Evolutionary conservation across 1,140 invertebrate genomes (phyloP), one percentile per base, ranked within the genome.

Genomic region (Platyscapa corneri): DNA sequence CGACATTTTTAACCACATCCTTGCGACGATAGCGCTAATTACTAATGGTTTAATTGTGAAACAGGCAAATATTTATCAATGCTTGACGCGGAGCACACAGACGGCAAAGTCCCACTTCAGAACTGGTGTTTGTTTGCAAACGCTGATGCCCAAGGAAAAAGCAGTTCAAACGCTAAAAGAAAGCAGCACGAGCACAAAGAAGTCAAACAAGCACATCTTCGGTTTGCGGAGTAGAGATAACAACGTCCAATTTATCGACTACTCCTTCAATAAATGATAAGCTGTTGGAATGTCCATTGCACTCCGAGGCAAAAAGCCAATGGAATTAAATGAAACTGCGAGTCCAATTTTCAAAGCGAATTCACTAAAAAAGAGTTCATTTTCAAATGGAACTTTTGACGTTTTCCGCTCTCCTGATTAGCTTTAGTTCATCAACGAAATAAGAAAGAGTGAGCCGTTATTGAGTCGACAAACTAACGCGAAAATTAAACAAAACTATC

Each of bases 41-140:
- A 42, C 3, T n/a, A 39, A 42, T 42, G 32, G 16, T 32, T 53
- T 27, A 0, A 78, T 60, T 39, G 67, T 79, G 64, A 85, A 79
- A 75, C 72, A 74, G 95, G 94, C 95, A 0, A 94, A 93, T 70
- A 93, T 96, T 85, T 93, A 93, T 27, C 94, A 94, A 74, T 94
- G 94, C 56, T 86, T 86, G 32, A 96, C 95, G 0, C 94, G 94
- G 83, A 95, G 95, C 37, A 95, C 94, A 0, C 96, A 96, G 90
- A 96, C 95, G 0, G 65, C 90, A 39, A 93, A 94, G 86, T 95
- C 94, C 27, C 91, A 94, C 77, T 93, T 94, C 37, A 92, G 94
- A 77, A 91, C 91, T 42, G 93, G 94, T 72, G 90, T 94, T 56
- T 91, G 93, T 49, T 93, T 94, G 49, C 95, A 96, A 91, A 95